These are phyloP conservation scores for Carassius auratus DNA, from an alignment of 2,113 vertebrate genomes.

Conservation along the genomic window DNA sequence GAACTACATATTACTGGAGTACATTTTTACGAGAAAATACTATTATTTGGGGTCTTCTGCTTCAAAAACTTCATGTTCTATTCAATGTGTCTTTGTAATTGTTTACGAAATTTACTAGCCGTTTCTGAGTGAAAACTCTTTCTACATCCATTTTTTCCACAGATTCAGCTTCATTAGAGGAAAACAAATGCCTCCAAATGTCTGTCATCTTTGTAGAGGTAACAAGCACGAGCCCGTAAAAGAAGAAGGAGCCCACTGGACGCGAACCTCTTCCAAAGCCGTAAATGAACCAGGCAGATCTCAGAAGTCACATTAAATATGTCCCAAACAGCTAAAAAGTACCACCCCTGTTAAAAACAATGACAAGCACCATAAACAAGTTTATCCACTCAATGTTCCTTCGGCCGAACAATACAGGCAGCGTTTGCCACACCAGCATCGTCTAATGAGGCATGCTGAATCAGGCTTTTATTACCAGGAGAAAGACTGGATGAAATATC, in stretches of 20 bases:
- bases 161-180: neutral
- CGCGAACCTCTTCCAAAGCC: constrained; percentile 3
- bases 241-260: neutral
- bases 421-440: neutral
- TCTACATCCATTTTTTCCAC: neutral
- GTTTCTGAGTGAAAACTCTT: neutral
- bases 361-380: constrained; percentile 34
- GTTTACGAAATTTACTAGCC: neutral
- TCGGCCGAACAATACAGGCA: constrained; percentile 20
- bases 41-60: neutral
- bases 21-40: neutral
- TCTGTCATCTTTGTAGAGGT: constrained; percentile 18
- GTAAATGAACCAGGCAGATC: constrained; percentile 36
- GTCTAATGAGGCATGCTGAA: constrained; percentile 27
- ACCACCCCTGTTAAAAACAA: constrained; percentile 20
- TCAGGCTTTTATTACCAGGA: constrained; percentile 5
- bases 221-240: constrained; percentile 45
- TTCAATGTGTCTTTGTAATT: neutral
- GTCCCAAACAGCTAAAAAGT: neutral
- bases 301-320: neutral
- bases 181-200: neutral
- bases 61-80: neutral
- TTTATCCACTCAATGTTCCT: constrained; percentile 11
- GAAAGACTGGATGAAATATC: constrained; percentile 11
- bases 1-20: neutral